Conservation (phyloP, 2,113 vertebrate genomes). For the Siniperca chuatsi region DNA sequence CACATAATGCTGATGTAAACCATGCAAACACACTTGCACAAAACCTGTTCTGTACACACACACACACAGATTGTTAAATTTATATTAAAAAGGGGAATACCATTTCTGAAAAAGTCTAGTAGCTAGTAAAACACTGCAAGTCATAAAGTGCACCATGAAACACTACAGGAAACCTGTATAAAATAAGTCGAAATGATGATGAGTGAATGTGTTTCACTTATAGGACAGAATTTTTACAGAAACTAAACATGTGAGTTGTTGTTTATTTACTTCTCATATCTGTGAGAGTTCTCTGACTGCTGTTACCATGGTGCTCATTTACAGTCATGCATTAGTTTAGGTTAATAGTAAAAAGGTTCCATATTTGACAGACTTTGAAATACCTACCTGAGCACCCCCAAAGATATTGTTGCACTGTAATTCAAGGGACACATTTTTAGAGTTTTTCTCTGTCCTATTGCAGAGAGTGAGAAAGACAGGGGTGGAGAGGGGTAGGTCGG, state of each 20-base stretch:
- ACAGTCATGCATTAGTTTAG: conserved; percentile 52
- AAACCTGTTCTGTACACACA: neutral
- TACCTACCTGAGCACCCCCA: conserved; percentile 97
- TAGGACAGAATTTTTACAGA: neutral
- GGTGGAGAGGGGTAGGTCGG: neutral
- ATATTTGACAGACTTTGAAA: conserved; percentile 58
- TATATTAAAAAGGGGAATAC: neutral
- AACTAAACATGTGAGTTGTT: conserved; percentile 8
- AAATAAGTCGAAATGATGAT: neutral
- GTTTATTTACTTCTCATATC: neutral
- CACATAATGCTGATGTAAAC: neutral
- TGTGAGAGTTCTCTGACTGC: neutral
- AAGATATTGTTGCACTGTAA: conserved; percentile 95
- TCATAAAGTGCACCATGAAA: conserved; percentile 11
- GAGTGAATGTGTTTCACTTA: neutral
- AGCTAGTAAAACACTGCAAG: conserved; percentile 17
- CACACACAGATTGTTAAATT: conserved; percentile 14
- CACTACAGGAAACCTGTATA: neutral
- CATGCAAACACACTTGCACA: conserved; percentile 38
- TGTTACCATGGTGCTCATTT: conserved; percentile 25
- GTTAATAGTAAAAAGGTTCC: conserved; percentile 41
- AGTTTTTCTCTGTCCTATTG: conserved; percentile 6
- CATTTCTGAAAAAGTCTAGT: neutral
- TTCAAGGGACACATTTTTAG: conserved; percentile 79
- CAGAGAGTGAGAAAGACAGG: neutral